A percentile compares a stretch with the other conserved stretches of the same genome.
Conservation (phyloP, 2,113 vertebrate genomes). For the Elgaria multicarinata region DNA sequence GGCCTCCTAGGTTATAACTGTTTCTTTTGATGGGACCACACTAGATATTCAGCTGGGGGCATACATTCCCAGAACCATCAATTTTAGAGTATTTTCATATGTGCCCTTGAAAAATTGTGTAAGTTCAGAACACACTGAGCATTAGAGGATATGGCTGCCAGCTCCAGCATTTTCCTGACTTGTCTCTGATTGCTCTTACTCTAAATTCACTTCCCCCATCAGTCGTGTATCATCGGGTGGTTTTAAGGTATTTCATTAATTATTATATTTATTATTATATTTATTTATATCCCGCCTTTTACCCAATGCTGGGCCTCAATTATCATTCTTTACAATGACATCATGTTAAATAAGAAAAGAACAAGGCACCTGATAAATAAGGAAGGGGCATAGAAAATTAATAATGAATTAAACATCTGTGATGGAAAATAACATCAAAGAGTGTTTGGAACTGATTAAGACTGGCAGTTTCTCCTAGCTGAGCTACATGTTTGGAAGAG, state of each 20-base stretch:
- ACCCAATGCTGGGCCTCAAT: too few relatives aligned
- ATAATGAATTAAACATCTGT: neutral
- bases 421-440: neutral
- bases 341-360: neutral
- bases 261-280: too few relatives aligned
- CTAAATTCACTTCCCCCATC: too few relatives aligned
- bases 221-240: neutral
- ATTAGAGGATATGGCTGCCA: neutral
- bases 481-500: neutral
- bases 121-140: neutral
- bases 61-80: neutral
- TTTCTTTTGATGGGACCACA: too few relatives aligned
- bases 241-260: neutral
- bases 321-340: neutral
- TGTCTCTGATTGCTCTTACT: neutral
- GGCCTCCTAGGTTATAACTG: too few relatives aligned
- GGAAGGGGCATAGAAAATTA: neutral
- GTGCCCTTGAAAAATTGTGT: neutral
- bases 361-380: neutral
- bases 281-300: too few relatives aligned
- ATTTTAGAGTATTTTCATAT: neutral
- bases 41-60: too few relatives aligned
- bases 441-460: neutral
- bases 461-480: neutral
- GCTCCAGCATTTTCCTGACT: neutral